Evolutionary conservation across 2,113 vertebrate genomes (phyloP), one percentile per base, ranked within the genome.

Genomic region (Strix aluco): DNA sequence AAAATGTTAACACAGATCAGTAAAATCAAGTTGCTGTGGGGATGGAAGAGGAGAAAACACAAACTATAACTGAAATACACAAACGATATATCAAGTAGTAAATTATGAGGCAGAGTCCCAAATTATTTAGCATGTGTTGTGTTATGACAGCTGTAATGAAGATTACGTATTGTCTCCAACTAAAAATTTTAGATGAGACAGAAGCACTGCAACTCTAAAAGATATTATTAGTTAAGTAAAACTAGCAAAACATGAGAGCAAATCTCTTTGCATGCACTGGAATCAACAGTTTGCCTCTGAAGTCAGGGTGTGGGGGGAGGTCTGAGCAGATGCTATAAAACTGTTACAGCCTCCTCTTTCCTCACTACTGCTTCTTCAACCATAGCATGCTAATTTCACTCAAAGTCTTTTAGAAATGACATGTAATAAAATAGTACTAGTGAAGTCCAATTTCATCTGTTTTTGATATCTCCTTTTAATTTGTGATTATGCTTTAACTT

Each of bases 301-400:
- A 38, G 38, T 3, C 1, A 7, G 4, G 15, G 0, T 46, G 1
- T 2, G 3, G 4, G 5, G 13, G 1, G 7, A 27, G 54, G 14
- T 44, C 30, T 47, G 22, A 77, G 27, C 29, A 92, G 69, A 46
- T 51, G 25, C 29, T 32, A 26, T 25, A 52, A 70, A 75, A 81
- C 32, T 72, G 7, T 19, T 81, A 81, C 5, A 71, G 23, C 21
- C 42, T 77, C 26, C 9, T 86, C n/a, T 54, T 62, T n/a, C 25
- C 40, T 19, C 42, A 59, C 26, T 59, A 34, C 12, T 27, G 36
- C 27, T 80, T 90, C 51, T 84, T 51, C 80, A 86, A 58, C 21
- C 5, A 23, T 0, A 69, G 21, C 10, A 36, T 11, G 13, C 15
- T 38, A 13, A 73, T 51, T 86, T 63, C 46, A 81, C n/a, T 74